These are phyloP conservation scores for Poicephalus gulielmi DNA, from an alignment of 2,113 vertebrate genomes.

Conservation along the genomic window DNA sequence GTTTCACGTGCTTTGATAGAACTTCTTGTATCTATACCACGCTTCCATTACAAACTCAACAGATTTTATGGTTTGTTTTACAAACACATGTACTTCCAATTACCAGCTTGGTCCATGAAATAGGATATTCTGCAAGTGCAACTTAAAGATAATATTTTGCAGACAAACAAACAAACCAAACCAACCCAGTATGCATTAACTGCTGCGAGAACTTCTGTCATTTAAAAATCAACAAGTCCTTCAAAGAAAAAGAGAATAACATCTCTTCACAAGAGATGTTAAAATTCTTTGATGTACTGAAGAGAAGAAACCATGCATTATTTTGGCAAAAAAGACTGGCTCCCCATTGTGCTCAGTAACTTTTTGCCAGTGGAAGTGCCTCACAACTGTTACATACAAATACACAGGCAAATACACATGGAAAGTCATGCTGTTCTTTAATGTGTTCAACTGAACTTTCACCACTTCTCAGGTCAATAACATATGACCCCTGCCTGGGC, in stretches of 20 bases:
- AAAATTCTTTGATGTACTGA: background rate
- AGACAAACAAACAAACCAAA: background rate
- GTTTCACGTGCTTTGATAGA: background rate
- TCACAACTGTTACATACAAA: background rate
- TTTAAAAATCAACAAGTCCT: background rate
- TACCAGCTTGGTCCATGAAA: background rate
- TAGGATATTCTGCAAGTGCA: background rate
- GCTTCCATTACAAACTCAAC: background rate
- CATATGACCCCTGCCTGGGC: background rate
- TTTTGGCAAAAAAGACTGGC: background rate
- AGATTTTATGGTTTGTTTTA: background rate
- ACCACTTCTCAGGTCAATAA: background rate
- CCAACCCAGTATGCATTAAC: background rate
- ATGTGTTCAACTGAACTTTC: background rate
- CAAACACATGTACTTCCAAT: background rate
- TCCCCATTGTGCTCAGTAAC: background rate
- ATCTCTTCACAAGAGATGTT: background rate
- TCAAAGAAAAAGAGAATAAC: background rate
- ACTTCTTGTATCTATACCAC: background rate
- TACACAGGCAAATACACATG: background rate
- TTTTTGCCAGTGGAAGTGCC: background rate
- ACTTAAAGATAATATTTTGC: background rate
- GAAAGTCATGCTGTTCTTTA: background rate
- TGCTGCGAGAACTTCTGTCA: background rate
- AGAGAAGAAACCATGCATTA: background rate